phyloP scores from a whole-genome alignment of 1,140 invertebrate species.

The Phocides pigmalion region DNA sequence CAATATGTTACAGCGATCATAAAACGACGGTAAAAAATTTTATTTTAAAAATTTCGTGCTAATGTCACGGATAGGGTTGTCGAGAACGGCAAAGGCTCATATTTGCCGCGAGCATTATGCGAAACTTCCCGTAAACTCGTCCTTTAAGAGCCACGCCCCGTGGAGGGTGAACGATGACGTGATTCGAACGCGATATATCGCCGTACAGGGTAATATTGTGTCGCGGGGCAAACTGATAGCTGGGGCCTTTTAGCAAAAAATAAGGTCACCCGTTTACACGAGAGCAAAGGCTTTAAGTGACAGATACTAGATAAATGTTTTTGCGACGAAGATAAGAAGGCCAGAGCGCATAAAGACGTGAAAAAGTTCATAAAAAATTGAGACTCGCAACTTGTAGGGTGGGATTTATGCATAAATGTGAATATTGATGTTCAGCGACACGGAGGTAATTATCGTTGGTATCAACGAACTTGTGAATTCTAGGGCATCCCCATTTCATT shows the following conservation, averaged over 20 bases:
- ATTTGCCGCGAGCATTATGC: slow-evolving; percentile 45
- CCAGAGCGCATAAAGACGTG: slow-evolving; percentile 50
- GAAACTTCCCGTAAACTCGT: slow-evolving; percentile 50
- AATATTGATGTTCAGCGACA: slow-evolving; percentile 42
- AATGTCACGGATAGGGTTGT: slow-evolving; percentile 25
- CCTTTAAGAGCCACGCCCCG: slow-evolving; percentile 62
- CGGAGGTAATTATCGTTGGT: slow-evolving; percentile 67
- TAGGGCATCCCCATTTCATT: slow-evolving; percentile 71
- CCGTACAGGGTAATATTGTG: slow-evolving; percentile 74
- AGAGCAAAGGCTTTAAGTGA: slow-evolving; percentile 76
- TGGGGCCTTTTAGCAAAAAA: slow-evolving; percentile 74
- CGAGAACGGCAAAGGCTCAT: slow-evolving; percentile 30
- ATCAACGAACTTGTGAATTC: slow-evolving; percentile 63
- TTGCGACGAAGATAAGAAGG: slow-evolving; percentile 64
- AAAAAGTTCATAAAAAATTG: slow-evolving; percentile 43
- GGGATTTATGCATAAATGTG: slow-evolving; percentile 30
- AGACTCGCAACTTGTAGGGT: slow-evolving; percentile 13
- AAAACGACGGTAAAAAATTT: slow-evolving; percentile 1
- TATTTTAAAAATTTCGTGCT: slow-evolving; percentile 13
- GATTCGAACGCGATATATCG: slow-evolving; percentile 74
- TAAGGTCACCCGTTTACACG: slow-evolving; percentile 77
- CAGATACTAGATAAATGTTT: slow-evolving; percentile 79
- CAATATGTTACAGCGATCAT: slow-evolving; percentile 7
- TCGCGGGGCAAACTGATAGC: slow-evolving; percentile 72
- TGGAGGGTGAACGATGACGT: slow-evolving; percentile 71